Evolutionary conservation across 2,797 vertebrate genomes (phyloP), one percentile per base, ranked within the genome.

Genomic region (Natrix natrix): DNA sequence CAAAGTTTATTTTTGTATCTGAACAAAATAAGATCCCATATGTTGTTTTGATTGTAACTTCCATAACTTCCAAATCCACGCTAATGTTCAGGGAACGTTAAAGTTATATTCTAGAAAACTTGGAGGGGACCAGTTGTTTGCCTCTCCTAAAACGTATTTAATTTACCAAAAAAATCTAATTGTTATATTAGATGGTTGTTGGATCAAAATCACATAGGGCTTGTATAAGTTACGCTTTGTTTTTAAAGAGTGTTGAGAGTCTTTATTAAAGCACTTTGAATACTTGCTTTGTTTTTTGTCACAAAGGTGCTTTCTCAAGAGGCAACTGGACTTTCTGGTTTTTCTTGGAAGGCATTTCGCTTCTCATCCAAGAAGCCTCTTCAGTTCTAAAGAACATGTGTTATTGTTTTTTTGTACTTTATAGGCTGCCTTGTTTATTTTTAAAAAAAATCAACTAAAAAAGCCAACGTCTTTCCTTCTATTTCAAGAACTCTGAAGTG

Each of bases 391-490:
- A 66, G 26, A n/a, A 66, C 28, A n/a, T 28, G 28, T 66, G 20
- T 86, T 83, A 8, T 66, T 66, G 11, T 16, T 57, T 17, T 17
- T n/a, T 63, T 86, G 5, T 37, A 93, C 63, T 78, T 54, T 37
- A 24, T 59, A 32, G 16, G 4, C 26, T 12, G 78, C 1, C 28
- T 74, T 78, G 63, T 26, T 88, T 89, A 60, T 91, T 88, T 61
- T 37, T 43, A 43, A 52, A 48, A 12, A 61, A 78, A 37, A 48
- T 48, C 20, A 60, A 5, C 28, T 92, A 37, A 48, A n/a, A 90
- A 63, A 20, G 78, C 16, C 13, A 93, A 94, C 90, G 89, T 28
- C 54, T 59, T 93, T 95, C 74, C 32, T 56, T 52, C 24, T n/a
- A 43, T 61, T 60, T 28, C 26, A 52, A 17, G 60, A 32, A 63